phyloP scores from a whole-genome alignment of 2,113 vertebrate species.

The Typhlomys cinereus region DNA sequence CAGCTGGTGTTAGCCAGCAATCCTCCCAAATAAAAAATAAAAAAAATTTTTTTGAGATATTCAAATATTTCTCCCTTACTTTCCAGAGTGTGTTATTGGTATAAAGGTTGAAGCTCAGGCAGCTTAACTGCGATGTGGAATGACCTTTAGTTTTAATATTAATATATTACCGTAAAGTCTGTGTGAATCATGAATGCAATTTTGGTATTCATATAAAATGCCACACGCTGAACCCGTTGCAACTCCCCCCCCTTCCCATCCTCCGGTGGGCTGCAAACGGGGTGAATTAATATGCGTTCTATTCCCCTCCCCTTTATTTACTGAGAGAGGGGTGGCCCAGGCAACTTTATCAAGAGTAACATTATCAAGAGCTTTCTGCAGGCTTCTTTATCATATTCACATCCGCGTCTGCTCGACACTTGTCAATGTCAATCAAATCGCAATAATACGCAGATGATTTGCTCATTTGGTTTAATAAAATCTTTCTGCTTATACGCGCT shows the following conservation, averaged over 20 bases:
- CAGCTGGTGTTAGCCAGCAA: constrained; percentile 57
- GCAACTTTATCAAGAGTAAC: constrained; percentile 98
- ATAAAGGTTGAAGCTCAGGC: constrained; percentile 96
- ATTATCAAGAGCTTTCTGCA: constrained; percentile 97
- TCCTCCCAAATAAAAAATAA: constrained; percentile 52
- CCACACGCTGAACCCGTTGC: constrained; percentile 87
- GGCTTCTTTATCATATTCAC: constrained; percentile 96
- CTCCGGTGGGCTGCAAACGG: constrained; percentile 83
- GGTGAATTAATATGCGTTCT: constrained; percentile 95
- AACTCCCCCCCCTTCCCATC: constrained; percentile 76
- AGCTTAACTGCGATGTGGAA: constrained; percentile 93
- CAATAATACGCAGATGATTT: constrained; percentile 99
- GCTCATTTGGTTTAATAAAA: constrained; percentile 99
- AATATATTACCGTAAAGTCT: constrained; percentile 96
- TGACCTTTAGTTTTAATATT: constrained; percentile 99
- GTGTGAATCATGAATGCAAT: constrained; percentile 92
- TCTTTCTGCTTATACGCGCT: constrained; percentile 98
- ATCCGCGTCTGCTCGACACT: constrained; percentile 93
- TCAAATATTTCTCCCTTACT: constrained; percentile 84
- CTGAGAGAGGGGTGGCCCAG: constrained; percentile 92
- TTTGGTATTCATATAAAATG: constrained; percentile 96
- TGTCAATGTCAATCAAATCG: constrained; percentile 99
- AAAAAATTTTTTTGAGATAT: constrained; percentile 64
- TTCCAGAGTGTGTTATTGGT: constrained; percentile 87
- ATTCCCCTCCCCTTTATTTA: constrained; percentile 89